Conservation (phyloP, 2,888 invertebrate species). For the Caenorhabditis sp. region DNA sequence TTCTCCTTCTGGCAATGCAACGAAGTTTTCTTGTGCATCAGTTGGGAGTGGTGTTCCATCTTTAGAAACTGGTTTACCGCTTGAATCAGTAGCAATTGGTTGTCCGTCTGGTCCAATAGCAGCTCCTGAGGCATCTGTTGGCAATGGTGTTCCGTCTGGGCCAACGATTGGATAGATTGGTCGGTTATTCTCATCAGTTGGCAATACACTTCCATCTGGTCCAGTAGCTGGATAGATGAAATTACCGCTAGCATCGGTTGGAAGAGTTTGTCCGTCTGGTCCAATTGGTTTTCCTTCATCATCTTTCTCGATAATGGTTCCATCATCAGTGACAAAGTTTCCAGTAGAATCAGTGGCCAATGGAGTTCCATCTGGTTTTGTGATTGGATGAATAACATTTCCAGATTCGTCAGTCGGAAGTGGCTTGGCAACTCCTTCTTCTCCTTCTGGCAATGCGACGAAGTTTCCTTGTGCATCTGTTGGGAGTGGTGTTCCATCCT, state of each 20-base stretch:
- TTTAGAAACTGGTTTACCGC: constrained; percentile 32
- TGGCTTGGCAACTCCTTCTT: constrained; percentile 12
- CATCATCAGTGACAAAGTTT: constrained; percentile 19
- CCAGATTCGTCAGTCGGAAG: constrained; percentile 36
- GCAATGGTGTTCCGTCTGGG: constrained; percentile 33
- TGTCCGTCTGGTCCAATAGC: constrained; percentile 36
- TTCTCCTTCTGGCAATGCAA: constrained; percentile 27
- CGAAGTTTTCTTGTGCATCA: constrained; percentile 35
- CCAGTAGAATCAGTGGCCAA: constrained; percentile 40
- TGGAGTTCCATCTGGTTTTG: constrained; percentile 41
- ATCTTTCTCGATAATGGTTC: constrained; percentile 25
- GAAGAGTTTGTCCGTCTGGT: constrained; percentile 34
- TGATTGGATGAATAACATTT: constrained; percentile 42
- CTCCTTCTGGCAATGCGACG: constrained; percentile 16
- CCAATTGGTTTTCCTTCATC: constrained; percentile 43
- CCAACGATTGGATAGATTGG: constrained; percentile 44
- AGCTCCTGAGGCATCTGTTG: constrained; percentile 38
- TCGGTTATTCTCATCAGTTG: constrained; percentile 45
- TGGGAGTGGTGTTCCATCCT: constrained; percentile 45
- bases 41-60: constrained; percentile 39
- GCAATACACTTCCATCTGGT: constrained; percentile 38
- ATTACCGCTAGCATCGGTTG: constrained; percentile 48
- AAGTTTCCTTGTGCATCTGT: constrained; percentile 37
- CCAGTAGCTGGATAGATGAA: constrained; percentile 43
- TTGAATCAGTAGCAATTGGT: constrained; percentile 39